Conservation (phyloP, 2,113 vertebrate species). For the Xyliphius kryptos region DNA sequence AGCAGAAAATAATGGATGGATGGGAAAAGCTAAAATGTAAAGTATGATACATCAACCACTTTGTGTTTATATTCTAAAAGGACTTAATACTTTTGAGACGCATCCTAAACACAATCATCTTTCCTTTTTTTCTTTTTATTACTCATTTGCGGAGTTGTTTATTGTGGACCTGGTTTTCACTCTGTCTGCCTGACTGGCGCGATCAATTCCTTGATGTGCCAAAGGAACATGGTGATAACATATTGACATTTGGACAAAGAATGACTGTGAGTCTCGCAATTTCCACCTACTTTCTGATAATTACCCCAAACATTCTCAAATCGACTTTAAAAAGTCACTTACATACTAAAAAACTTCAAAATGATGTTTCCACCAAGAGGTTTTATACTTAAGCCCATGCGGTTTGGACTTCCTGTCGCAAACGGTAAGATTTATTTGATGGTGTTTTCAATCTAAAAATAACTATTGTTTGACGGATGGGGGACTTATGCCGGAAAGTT, state of each 20-base stretch:
- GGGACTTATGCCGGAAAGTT: constrained; percentile 30
- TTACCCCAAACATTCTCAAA: constrained; percentile 5
- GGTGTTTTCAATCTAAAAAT: constrained; percentile 37
- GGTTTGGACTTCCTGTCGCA: too few species aligned
- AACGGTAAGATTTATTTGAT: background rate
- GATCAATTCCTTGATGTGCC: constrained; percentile 21
- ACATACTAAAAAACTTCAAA: background rate
- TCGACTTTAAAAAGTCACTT: constrained; percentile 20
- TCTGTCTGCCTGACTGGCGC: constrained; percentile 15
- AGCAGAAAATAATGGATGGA: too few species aligned
- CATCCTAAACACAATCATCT: too few species aligned
- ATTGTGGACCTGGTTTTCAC: constrained; percentile 24
- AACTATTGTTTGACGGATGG: constrained; percentile 43
- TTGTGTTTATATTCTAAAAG: too few species aligned
- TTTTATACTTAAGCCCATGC: too few species aligned
- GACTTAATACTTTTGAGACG: too few species aligned
- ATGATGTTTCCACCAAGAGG: constrained; percentile 12
- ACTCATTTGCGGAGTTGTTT: constrained; percentile 30
- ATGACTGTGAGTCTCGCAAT: constrained; percentile 10
- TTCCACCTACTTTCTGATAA: constrained; percentile 27
- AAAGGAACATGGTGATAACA: constrained; percentile 27
- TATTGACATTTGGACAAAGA: constrained; percentile 26
- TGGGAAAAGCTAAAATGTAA: too few species aligned
- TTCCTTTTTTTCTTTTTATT: constrained; percentile 6
- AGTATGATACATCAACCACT: too few species aligned